phyloP scores from a whole-genome alignment of 2,888 invertebrate species.

The Siphlonurus alternatus region DNA sequence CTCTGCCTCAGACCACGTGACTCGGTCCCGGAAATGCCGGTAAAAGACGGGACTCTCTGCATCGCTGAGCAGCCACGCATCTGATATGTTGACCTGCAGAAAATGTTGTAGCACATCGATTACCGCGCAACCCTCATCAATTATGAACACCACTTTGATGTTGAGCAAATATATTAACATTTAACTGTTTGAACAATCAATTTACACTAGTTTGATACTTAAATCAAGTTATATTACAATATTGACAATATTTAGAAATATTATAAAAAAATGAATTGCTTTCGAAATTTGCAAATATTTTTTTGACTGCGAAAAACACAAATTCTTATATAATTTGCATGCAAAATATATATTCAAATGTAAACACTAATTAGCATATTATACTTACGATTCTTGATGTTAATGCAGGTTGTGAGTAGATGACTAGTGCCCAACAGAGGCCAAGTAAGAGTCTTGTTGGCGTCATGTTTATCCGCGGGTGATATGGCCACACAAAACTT shows the following conservation, averaged over 20 bases:
- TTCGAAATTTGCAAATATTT: too few relatives aligned
- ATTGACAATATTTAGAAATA: too few relatives aligned
- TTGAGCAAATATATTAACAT: too few relatives aligned
- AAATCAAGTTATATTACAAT: too few relatives aligned
- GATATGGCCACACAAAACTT: neutral
- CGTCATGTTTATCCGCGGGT: neutral
- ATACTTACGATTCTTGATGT: neutral
- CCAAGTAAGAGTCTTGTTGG: neutral
- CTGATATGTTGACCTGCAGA: constrained; percentile 61
- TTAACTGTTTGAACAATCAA: too few relatives aligned
- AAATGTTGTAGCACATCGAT: neutral
- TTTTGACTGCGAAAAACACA: too few relatives aligned
- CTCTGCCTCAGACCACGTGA: constrained; percentile 71
- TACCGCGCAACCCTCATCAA: too few relatives aligned
- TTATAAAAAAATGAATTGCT: too few relatives aligned
- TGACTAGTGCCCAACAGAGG: neutral
- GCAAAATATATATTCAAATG: neutral
- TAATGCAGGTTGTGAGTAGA: neutral
- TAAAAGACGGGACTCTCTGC: constrained; percentile 62
- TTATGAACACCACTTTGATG: too few relatives aligned
- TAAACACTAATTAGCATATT: neutral
- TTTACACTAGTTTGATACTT: too few relatives aligned
- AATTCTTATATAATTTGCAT: too few relatives aligned
- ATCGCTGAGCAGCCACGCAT: constrained; percentile 65
- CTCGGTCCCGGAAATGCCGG: constrained; percentile 66